Evolutionary conservation across 1,140 invertebrate species (phyloP), one percentile per base, ranked within the genome.

Genomic region (Ips nitidus): DNA sequence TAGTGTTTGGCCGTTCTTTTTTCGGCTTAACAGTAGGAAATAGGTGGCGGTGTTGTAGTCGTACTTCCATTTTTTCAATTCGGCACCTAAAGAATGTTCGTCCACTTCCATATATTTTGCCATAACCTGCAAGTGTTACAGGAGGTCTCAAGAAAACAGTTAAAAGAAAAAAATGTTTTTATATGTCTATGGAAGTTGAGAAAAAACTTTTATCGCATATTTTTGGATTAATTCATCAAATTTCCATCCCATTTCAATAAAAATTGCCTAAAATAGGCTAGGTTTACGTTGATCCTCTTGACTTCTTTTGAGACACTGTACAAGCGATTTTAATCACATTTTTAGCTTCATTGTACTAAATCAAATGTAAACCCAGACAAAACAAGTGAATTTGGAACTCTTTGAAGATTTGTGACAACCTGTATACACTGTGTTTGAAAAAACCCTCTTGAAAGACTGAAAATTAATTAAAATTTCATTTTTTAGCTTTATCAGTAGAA

Each of bases 41-140:
- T 95, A 95, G 4, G 91, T 93, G 3, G 91, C 89, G 8, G 90
- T 91, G 75, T 87, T 81, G 79, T 93, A 91, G 80, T 94, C 91
- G 75, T 89, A 92, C 63, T 86, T 84, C 73, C 83, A 84, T 78
- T 86, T 82, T 56, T 71, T 73, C 38, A 88, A 74, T 65, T 79
- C 77, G 8, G 77, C 76, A 85, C 84, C 86, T 75, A 86, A 80
- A 40, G 80, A 75, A 22, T 81, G 78, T 36, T 69, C 67, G 36
- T 73, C 72, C 52, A 83, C 72, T 7, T 75, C 73, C 56, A 81
- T 80, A 74, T 83, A 80, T 36, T 85, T 83, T 2, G 89, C 85
- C 81, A 94, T 84, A 70, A 88, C 85, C 63, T 83, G 82, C 43
- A 53, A 61, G n/a, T 41, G 53, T 36, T 59, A 8, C 8, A 59